phyloP scores from a whole-genome alignment of 1,140 invertebrate species.

The Oscheius sp. region DNA sequence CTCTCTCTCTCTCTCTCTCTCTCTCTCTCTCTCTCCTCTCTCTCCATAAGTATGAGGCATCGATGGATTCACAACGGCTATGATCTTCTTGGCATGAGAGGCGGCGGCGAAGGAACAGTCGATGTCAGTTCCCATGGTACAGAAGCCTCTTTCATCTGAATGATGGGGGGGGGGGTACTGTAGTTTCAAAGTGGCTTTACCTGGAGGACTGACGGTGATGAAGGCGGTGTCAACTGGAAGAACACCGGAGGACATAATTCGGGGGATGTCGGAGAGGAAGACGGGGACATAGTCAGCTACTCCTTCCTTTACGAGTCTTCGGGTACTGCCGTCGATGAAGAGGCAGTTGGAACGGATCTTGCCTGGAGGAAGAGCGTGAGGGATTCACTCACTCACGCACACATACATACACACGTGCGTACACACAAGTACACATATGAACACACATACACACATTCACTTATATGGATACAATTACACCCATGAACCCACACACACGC shows the following conservation, averaged over 20 bases:
- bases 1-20: no score
- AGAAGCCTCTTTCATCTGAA: slow-evolving; percentile 75
- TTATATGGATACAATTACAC: no score
- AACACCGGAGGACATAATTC: slow-evolving; percentile 78
- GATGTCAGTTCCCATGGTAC: slow-evolving; percentile 84
- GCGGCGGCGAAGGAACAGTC: slow-evolving; percentile 82
- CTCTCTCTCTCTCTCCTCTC: no score
- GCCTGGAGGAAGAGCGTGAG: no score
- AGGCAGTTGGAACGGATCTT: slow-evolving; percentile 48
- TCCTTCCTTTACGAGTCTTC: slow-evolving; percentile 37
- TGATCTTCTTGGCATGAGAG: slow-evolving; percentile 79
- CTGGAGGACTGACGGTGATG: slow-evolving; percentile 82
- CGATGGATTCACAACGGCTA: slow-evolving; percentile 75
- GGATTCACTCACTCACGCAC: no score
- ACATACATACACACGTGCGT: no score
- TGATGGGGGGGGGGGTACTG: no score
- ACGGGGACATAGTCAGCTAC: slow-evolving; percentile 83
- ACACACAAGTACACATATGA: no score
- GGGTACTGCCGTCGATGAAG: slow-evolving; percentile 41
- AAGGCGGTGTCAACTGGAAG: slow-evolving; percentile 80
- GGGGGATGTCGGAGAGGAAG: slow-evolving; percentile 85
- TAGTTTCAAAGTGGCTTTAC: no score
- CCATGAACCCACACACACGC: no score
- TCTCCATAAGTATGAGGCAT: slow-evolving; percentile 89
- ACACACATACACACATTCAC: no score